These are phyloP conservation scores for Volucella zonaria DNA, from an alignment of 2,888 invertebrate species.

Conservation along the genomic window DNA sequence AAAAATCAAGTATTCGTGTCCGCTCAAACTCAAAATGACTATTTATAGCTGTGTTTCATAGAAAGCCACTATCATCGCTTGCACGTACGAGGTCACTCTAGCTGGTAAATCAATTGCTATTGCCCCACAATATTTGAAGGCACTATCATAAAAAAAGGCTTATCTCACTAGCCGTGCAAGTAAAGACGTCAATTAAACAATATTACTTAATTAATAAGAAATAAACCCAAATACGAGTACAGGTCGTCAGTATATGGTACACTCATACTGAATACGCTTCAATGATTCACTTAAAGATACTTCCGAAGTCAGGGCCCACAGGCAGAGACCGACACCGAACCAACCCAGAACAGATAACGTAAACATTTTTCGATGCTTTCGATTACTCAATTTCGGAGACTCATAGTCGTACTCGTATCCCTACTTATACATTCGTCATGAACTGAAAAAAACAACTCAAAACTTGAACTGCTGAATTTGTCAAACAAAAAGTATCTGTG, in stretches of 20 bases:
- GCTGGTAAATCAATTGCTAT: slow-evolving; percentile 3
- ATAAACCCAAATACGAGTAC: slow-evolving; percentile 13
- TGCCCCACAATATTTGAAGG: slow-evolving; percentile 17
- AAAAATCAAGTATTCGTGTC: background rate
- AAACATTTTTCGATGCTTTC: background rate
- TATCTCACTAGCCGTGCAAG: slow-evolving; percentile 4
- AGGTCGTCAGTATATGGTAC: no score
- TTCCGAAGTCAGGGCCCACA: background rate
- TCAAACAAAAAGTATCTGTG: slow-evolving; percentile 11
- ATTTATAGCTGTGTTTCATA: background rate
- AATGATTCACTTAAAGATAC: background rate
- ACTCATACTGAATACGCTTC: background rate
- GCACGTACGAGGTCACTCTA: slow-evolving; percentile 8
- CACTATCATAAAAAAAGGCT: background rate
- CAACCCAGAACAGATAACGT: background rate
- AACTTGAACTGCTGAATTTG: slow-evolving; percentile 37
- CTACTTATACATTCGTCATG: background rate
- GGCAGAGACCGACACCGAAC: background rate
- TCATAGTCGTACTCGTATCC: no score
- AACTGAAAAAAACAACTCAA: background rate
- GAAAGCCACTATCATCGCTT: no score
- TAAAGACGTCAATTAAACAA: slow-evolving; percentile 8
- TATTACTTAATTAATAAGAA: slow-evolving; percentile 19
- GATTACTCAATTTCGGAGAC: background rate
- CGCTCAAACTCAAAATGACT: slow-evolving; percentile 4